phyloP scores from a whole-genome alignment of 2,113 vertebrate species.

The Xiphophorus hellerii region DNA sequence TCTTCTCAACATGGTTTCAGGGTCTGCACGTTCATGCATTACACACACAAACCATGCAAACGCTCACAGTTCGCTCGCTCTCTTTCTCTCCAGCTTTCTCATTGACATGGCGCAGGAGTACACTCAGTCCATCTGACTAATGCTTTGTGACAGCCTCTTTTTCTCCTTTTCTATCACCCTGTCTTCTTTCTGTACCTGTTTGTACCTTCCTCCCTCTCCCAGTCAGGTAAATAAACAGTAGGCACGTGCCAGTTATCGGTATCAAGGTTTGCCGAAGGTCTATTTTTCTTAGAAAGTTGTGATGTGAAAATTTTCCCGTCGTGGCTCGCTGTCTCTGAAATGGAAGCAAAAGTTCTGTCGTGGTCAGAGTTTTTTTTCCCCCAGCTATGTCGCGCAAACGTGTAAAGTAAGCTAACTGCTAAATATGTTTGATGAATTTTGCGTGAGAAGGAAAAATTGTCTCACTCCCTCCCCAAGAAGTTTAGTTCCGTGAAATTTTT shows the following conservation, averaged over 20 bases:
- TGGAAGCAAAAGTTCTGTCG: too few relatives aligned
- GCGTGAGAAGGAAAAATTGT: too few relatives aligned
- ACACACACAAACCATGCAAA: constrained; percentile 24
- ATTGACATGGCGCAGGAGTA: constrained; percentile 73
- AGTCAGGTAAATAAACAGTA: constrained; percentile 74
- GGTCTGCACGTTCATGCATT: neutral
- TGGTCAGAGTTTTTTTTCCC: too few relatives aligned
- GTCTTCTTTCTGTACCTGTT: constrained; percentile 21
- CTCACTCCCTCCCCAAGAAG: too few relatives aligned
- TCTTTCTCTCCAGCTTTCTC: constrained; percentile 31
- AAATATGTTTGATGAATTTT: too few relatives aligned
- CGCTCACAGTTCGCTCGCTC: constrained; percentile 33
- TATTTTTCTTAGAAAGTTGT: neutral
- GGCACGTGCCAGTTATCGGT: neutral
- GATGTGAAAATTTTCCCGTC: neutral
- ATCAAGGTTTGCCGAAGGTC: neutral
- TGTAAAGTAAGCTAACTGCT: too few relatives aligned
- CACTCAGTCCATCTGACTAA: constrained; percentile 72
- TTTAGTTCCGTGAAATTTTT: too few relatives aligned
- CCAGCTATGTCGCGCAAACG: too few relatives aligned
- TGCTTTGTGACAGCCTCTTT: constrained; percentile 76
- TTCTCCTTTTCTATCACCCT: constrained; percentile 20
- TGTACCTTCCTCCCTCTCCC: constrained; percentile 37
- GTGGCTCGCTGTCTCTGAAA: too few relatives aligned
- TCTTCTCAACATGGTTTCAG: constrained; percentile 32